These are phyloP conservation scores for Crematogaster levior DNA, from an alignment of 2,888 invertebrate genomes.

Conservation along the genomic window DNA sequence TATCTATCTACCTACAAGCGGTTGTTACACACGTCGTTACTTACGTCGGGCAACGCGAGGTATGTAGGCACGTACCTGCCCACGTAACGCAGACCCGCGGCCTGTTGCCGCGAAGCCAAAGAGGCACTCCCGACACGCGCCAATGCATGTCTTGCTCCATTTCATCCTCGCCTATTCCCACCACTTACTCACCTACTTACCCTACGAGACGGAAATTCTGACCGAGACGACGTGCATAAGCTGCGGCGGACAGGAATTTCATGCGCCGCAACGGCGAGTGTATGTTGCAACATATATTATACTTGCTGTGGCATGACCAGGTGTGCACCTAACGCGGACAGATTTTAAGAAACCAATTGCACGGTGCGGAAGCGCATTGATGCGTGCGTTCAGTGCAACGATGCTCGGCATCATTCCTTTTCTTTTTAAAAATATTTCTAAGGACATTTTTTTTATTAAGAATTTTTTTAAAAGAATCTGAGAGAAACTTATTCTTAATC, in stretches of 20 bases:
- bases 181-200: slow-evolving; percentile 84
- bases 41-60: slow-evolving; percentile 53
- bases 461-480: not conserved
- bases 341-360: slow-evolving; percentile 11
- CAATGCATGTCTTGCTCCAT: slow-evolving; percentile 85
- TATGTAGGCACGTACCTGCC: slow-evolving; percentile 63
- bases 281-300: slow-evolving; percentile 66
- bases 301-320: slow-evolving; percentile 21
- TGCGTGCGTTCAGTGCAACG: not conserved
- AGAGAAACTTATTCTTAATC: not conserved
- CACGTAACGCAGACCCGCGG: slow-evolving; percentile 47
- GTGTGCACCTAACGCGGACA: slow-evolving; percentile 8
- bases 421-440: not conserved
- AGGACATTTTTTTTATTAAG: not conserved
- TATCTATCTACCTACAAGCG: slow-evolving; percentile 55
- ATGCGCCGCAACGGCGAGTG: slow-evolving; percentile 66
- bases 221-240: slow-evolving; percentile 71
- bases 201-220: slow-evolving; percentile 82
- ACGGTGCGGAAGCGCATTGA: slow-evolving; percentile 4
- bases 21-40: slow-evolving; percentile 66
- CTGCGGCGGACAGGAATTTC: slow-evolving; percentile 65
- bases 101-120: slow-evolving; percentile 57
- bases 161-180: slow-evolving; percentile 83
- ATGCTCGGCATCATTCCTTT: not conserved
- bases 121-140: slow-evolving; percentile 85